phyloP scores from a whole-genome alignment of 2,888 invertebrate species.

The Aplocera efformata region DNA sequence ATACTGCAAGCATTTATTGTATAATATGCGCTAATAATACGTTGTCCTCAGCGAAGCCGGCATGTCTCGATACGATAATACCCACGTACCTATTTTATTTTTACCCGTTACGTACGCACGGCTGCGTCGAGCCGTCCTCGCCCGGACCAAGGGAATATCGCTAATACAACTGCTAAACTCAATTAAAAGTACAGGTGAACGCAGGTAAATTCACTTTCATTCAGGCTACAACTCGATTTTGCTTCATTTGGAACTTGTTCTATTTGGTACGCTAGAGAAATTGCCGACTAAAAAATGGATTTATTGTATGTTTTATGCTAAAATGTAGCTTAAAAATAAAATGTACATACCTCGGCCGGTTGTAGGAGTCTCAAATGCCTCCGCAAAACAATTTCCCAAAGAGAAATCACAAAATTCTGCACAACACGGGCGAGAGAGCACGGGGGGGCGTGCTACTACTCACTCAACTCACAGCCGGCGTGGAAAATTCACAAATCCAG shows the following conservation, averaged over 20 bases:
- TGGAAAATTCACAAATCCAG: constrained; percentile 71
- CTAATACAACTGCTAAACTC: constrained; percentile 38
- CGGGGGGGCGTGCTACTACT: constrained; percentile 64
- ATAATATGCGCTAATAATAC: constrained; percentile 71
- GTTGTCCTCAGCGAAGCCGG: constrained; percentile 70
- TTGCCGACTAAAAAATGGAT: constrained; percentile 43
- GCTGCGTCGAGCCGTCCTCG: constrained; percentile 61
- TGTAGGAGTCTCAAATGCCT: constrained; percentile 45
- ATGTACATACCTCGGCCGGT: constrained; percentile 58
- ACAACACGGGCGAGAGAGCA: constrained; percentile 65
- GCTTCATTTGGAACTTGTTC: constrained; percentile 66
- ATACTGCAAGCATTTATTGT: constrained; percentile 36
- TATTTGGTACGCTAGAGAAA: constrained; percentile 45
- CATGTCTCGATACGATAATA: constrained; percentile 77
- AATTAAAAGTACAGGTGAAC: constrained; percentile 32
- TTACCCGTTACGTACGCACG: constrained; percentile 78
- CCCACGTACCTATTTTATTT: constrained; percentile 73
- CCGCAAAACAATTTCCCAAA: constrained; percentile 60
- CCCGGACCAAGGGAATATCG: constrained; percentile 69
- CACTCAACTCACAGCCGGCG: constrained; percentile 72
- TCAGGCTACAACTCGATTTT: constrained; percentile 43
- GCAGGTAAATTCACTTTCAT: constrained; percentile 27
- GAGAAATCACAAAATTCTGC: constrained; percentile 73
- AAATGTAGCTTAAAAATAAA: constrained; percentile 16
- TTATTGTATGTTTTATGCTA: too few relatives aligned